Percentiles rank a stretch among this genome's conserved stretches.
Conservation (phyloP, 30 jellyfish, hydroid and myxozoan genomes). For the Clytia hemisphaerica region DNA sequence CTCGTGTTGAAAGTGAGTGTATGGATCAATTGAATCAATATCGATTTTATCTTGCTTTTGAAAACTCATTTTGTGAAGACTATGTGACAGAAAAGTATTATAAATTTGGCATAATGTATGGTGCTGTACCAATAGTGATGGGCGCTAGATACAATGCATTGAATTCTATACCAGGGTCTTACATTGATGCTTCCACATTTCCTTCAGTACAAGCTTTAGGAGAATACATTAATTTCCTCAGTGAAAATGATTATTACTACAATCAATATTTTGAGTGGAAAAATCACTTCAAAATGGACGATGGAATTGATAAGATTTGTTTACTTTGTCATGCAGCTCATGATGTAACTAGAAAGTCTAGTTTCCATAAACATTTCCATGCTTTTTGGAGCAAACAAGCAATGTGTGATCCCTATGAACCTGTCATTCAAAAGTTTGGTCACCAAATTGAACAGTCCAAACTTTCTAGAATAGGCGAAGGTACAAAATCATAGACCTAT, state of each 20-base stretch:
- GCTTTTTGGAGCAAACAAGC: conserved; percentile 61
- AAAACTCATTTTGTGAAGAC: conserved; percentile 87
- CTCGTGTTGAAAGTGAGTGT: conserved; percentile 51
- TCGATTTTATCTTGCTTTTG: conserved; percentile 83
- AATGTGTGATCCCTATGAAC: conserved; percentile 48
- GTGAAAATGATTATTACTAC: conserved; percentile 68
- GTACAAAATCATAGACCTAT: too few relatives aligned
- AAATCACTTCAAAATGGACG: conserved; percentile 47
- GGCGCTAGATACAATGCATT: conserved; percentile 48
- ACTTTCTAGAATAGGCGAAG: conserved; percentile 10
- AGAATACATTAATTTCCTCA: conserved; percentile 47
- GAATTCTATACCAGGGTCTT: conserved; percentile 66
- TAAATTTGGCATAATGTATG: conserved; percentile 73
- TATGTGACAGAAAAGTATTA: conserved; percentile 89
- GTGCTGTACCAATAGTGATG: conserved; percentile 81
- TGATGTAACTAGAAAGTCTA: background rate
- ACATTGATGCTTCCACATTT: conserved; percentile 61
- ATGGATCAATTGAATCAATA: conserved; percentile 44
- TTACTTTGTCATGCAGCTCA: conserved; percentile 66
- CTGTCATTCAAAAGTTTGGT: conserved; percentile 28
- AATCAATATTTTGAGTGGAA: conserved; percentile 85
- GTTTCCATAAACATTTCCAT: conserved; percentile 35
- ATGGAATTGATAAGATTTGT: conserved; percentile 64
- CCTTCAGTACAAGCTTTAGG: conserved; percentile 58
- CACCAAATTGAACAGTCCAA: conserved; percentile 57